These are phyloP conservation scores for Athalia rosae DNA, from an alignment of 2,888 invertebrate species.

Conservation along the genomic window DNA sequence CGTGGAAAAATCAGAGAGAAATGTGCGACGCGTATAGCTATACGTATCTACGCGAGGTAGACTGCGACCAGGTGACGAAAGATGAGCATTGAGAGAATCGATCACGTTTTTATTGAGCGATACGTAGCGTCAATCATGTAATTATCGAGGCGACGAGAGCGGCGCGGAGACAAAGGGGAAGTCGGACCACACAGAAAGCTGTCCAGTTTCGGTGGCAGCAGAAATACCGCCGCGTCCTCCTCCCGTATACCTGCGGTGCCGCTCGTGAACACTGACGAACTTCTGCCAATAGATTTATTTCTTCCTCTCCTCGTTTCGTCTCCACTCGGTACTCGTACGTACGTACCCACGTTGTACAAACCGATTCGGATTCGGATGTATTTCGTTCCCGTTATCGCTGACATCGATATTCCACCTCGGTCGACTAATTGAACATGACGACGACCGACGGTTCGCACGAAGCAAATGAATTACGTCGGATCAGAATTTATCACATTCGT, in stretches of 20 bases:
- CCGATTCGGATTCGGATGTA: neutral
- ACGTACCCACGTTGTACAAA: neutral
- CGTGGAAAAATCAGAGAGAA: too few relatives aligned
- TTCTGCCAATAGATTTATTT: constrained; percentile 40
- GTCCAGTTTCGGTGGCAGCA: constrained; percentile 39
- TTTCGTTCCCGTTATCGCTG: too few relatives aligned
- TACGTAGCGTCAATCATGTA: constrained; percentile 44
- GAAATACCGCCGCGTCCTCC: neutral
- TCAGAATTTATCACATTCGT: too few relatives aligned
- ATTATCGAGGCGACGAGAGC: constrained; percentile 44
- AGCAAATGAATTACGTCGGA: too few relatives aligned
- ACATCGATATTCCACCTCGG: too few relatives aligned
- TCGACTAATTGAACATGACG: neutral
- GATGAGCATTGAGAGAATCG: constrained; percentile 16
- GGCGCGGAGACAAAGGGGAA: constrained; percentile 42
- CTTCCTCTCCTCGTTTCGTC: constrained; percentile 23
- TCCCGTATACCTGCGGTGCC: neutral
- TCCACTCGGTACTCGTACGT: neutral
- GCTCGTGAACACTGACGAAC: constrained; percentile 11
- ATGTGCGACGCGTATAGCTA: neutral
- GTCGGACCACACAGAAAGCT: constrained; percentile 43
- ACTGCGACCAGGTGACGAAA: neutral
- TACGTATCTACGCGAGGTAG: neutral
- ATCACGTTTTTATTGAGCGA: constrained; percentile 45
- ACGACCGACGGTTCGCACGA: too few relatives aligned